Conservation (phyloP, 2,888 invertebrate species). For the Dexiosoma caninum region DNA sequence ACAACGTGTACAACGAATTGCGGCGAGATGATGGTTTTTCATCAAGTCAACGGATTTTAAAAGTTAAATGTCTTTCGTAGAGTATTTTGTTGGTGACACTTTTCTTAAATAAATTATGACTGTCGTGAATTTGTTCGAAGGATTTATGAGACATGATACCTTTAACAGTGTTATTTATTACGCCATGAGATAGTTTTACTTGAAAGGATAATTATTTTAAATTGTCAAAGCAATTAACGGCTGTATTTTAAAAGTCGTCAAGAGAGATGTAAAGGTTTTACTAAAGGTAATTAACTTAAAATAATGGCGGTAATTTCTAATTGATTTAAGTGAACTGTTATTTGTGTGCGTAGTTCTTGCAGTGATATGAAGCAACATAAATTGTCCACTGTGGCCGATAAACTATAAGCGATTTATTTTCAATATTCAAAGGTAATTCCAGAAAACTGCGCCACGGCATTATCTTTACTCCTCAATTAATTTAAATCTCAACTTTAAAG, state of each 20-base stretch:
- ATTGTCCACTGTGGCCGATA: no score
- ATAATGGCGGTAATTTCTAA: no score
- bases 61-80: conserved; percentile 41
- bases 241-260: no score
- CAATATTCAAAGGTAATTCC: no score
- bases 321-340: no score
- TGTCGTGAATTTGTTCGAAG: conserved; percentile 4
- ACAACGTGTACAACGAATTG: not conserved
- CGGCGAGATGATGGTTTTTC: not conserved
- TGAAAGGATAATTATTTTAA: conserved; percentile 15
- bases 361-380: no score
- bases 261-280: not conserved
- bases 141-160: conserved; percentile 44
- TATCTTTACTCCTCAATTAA: no score
- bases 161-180: conserved; percentile 26
- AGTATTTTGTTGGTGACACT: conserved; percentile 44
- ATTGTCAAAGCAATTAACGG: not conserved
- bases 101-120: conserved; percentile 49
- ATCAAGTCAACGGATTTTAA: conserved; percentile 39
- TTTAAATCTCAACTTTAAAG: no score
- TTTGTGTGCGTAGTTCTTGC: no score
- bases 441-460: no score
- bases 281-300: not conserved
- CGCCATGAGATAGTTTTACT: not conserved
- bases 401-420: no score